phyloP scores from a whole-genome alignment of 1,140 invertebrate genomes.

The Microplitis mediator region DNA sequence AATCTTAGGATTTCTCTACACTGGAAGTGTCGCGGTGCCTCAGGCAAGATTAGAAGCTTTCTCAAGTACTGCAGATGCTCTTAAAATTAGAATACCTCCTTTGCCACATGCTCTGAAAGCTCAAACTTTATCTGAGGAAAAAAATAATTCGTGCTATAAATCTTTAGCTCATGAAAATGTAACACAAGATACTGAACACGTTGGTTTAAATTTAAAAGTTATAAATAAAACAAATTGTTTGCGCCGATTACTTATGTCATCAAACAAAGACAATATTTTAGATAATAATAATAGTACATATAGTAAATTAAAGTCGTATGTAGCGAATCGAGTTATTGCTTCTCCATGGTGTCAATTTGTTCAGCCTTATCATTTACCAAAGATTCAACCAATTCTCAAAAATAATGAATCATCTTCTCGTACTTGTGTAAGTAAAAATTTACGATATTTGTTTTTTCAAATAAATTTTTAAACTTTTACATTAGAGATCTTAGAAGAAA shows the following conservation, averaged over 20 bases:
- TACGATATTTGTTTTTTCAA: background rate
- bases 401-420: background rate
- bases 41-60: conserved; percentile 63
- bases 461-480: background rate
- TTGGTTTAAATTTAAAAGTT: background rate
- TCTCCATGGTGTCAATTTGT: conserved; percentile 52
- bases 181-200: background rate
- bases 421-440: conserved; percentile 2
- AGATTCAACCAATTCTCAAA: conserved; percentile 34
- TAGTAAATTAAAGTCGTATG: conserved; percentile 37
- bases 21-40: conserved; percentile 65
- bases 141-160: background rate
- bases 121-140: background rate
- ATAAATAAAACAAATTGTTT: background rate
- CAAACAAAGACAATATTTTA: background rate
- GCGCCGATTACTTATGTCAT: background rate
- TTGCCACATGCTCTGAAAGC: conserved; percentile 21
- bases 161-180: background rate
- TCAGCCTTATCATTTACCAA: conserved; percentile 50
- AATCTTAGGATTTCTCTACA: conserved; percentile 68
- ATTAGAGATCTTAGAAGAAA: background rate
- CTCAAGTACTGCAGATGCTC: conserved; percentile 64
- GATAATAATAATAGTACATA: background rate
- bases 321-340: conserved; percentile 53
- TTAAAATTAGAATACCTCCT: conserved; percentile 58